phyloP scores from a whole-genome alignment of 1,140 invertebrate genomes.

The Chionoecetes opilio region DNA sequence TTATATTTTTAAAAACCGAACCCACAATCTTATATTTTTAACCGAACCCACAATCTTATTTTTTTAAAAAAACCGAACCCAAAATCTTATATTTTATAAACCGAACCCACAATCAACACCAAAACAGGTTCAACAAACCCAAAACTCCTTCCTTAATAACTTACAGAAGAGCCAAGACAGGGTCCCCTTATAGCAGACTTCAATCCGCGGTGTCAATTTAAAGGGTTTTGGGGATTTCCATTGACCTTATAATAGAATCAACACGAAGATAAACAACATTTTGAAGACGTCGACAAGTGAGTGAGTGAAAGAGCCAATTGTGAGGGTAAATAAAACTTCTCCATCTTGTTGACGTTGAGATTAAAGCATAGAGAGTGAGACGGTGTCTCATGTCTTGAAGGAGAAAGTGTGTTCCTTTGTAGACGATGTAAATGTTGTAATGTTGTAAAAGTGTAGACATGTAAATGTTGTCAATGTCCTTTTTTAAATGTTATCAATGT shows the following conservation, averaged over 20 bases:
- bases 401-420: background rate
- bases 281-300: background rate
- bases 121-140: no score
- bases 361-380: background rate
- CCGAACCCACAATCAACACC: no score
- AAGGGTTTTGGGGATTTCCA: background rate
- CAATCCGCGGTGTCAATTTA: background rate
- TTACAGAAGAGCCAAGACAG: background rate
- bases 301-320: background rate
- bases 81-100: no score
- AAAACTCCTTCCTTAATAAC: background rate
- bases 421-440: background rate
- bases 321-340: background rate
- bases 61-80: no score
- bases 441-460: no score
- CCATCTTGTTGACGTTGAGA: background rate
- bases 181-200: background rate
- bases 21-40: no score
- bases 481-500: no score
- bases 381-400: no score
- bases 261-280: background rate
- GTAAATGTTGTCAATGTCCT: no score
- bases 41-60: no score
- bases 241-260: background rate
- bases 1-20: no score